Evolutionary conservation across 2,113 vertebrate species (phyloP).

Genomic region (Microtus ochrogaster): DNA sequence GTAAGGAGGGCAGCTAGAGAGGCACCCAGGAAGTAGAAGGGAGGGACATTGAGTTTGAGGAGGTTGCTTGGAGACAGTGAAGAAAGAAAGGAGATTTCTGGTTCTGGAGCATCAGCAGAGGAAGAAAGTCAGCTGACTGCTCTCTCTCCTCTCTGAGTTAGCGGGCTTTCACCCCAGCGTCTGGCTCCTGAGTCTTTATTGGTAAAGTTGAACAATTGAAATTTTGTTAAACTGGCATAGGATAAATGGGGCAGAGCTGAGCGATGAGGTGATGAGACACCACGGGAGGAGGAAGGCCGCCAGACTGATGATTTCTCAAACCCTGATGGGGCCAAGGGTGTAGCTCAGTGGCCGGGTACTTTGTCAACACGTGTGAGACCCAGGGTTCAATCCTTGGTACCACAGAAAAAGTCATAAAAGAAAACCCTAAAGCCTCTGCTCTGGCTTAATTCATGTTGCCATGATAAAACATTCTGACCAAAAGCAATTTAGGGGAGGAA

Average conservation of each 20-base stretch:
- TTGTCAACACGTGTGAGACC: neutral
- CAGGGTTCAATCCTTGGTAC: neutral
- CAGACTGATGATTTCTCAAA: neutral
- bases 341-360: neutral
- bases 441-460: neutral
- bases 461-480: neutral
- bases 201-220: no score
- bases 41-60: neutral
- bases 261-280: neutral
- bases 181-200: no score
- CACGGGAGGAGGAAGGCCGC: neutral
- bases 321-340: neutral
- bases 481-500: neutral
- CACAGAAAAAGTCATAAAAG: neutral
- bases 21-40: neutral
- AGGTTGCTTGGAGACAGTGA: neutral
- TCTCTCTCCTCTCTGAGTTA: neutral
- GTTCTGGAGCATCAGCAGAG: neutral
- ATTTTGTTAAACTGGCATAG: no score
- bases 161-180: neutral
- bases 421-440: neutral
- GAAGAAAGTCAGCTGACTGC: neutral
- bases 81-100: neutral
- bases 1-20: neutral
- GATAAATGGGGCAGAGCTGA: neutral